Percentiles rank a stretch among this genome's conserved stretches.
Conservation (phyloP, 2,797 vertebrate genomes). For the Crocodylus rhombifer region DNA sequence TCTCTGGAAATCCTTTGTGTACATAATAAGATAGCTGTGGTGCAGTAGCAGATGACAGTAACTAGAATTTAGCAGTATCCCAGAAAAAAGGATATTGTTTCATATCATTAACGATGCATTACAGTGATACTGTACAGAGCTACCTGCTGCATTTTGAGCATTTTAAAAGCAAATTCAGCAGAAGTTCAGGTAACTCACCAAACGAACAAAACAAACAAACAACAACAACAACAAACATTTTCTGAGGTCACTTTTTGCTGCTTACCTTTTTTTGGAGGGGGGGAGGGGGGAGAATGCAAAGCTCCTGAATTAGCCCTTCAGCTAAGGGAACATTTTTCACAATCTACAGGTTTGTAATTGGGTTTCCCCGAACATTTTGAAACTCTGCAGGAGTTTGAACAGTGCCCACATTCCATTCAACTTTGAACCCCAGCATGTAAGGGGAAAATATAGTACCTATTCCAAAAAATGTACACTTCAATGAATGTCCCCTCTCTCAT, state of each 20-base stretch:
- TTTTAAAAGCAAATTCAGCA: neutral
- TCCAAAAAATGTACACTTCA: no score
- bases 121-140: neutral
- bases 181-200: neutral
- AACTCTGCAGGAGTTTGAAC: neutral
- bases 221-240: no score
- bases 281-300: no score
- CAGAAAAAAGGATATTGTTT: neutral
- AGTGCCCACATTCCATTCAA: neutral
- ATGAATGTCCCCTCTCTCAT: neutral
- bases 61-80: neutral
- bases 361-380: neutral
- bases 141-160: rapidly evolving
- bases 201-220: no score
- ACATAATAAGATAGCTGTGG: neutral
- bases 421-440: neutral
- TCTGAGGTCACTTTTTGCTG: no score
- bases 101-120: neutral
- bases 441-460: no score
- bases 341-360: neutral
- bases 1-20: constrained; percentile 41
- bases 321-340: neutral
- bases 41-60: neutral
- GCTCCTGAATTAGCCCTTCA: neutral
- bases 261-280: no score